Percentiles rank a stretch among this genome's conserved stretches.
phyloP scores from a whole-genome alignment of 1,140 invertebrate species.

The Leptopilina clavipes region DNA sequence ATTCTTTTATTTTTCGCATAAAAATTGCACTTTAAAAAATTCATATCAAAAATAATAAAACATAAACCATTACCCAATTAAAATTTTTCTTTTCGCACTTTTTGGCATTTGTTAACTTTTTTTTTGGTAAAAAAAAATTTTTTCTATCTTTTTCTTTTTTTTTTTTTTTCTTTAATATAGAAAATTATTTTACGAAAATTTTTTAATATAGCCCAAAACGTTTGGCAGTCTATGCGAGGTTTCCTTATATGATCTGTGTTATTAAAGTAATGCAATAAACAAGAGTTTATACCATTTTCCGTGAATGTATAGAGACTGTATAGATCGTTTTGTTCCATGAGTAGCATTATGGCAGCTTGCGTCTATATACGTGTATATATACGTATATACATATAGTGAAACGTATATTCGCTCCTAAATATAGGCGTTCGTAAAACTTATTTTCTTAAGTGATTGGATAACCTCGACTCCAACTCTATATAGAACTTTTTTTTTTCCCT shows the following conservation, averaged over 20 bases:
- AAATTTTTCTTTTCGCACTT: too few species aligned
- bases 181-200: conserved; percentile 37
- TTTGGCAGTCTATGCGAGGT: conserved; percentile 47
- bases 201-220: conserved; percentile 54
- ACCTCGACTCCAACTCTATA: conserved; percentile 41
- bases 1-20: too few species aligned
- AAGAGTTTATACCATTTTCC: conserved; percentile 61
- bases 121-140: too few species aligned
- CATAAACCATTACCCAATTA: too few species aligned
- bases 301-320: conserved; percentile 48
- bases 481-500: conserved; percentile 39
- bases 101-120: too few species aligned
- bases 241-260: conserved; percentile 38
- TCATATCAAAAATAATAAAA: too few species aligned
- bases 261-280: conserved; percentile 63
- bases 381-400: conserved; percentile 40
- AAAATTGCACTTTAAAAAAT: too few species aligned
- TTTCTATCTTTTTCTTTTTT: background rate
- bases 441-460: conserved; percentile 63
- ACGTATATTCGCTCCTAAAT: conserved; percentile 52
- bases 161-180: background rate
- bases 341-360: conserved; percentile 41
- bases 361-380: conserved; percentile 20
- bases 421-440: conserved; percentile 57
- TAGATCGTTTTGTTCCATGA: conserved; percentile 40